A percentile compares a stretch with the other conserved stretches of the same genome.
phyloP scores from a whole-genome alignment of 1,140 invertebrate genomes.

The Hydropsyche tenuis region DNA sequence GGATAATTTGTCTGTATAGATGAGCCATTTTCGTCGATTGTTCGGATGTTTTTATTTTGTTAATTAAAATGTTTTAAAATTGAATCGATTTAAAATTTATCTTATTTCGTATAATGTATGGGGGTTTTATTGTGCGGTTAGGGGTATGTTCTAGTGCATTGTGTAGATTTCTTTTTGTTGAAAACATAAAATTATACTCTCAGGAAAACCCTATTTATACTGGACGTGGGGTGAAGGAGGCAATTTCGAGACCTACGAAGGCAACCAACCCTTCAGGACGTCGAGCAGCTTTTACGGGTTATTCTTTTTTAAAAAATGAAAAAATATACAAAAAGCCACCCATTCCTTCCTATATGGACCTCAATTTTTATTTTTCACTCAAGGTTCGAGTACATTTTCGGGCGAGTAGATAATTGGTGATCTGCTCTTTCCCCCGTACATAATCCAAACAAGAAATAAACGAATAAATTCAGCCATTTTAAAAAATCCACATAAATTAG shows the following conservation, averaged over 20 bases:
- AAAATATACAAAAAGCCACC: not conserved
- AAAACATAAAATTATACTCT: conserved; percentile 43
- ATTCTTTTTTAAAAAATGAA: conserved; percentile 3
- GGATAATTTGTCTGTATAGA: too few relatives aligned
- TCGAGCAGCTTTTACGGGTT: conserved; percentile 22
- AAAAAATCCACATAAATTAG: too few relatives aligned
- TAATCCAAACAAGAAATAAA: too few relatives aligned
- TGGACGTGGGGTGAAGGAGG: conserved; percentile 39
- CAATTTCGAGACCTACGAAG: conserved; percentile 23
- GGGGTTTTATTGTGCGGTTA: not conserved
- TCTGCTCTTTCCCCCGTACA: conserved; percentile 12
- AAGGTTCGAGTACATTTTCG: conserved; percentile 14
- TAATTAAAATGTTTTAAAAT: too few relatives aligned
- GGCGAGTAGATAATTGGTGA: conserved; percentile 32
- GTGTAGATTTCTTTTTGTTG: conserved; percentile 38
- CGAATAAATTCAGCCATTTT: too few relatives aligned
- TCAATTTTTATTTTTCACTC: conserved; percentile 9
- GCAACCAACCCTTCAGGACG: conserved; percentile 36
- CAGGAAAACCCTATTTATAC: conserved; percentile 43
- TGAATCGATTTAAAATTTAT: too few relatives aligned
- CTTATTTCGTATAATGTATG: too few relatives aligned
- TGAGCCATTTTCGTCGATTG: too few relatives aligned
- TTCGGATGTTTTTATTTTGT: too few relatives aligned
- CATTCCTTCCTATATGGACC: not conserved
- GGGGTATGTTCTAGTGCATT: conserved; percentile 20